A percentile compares a stretch with the other conserved stretches of the same genome.
phyloP scores from a whole-genome alignment of 2,113 vertebrate species.

The Peromyscus leucopus region DNA sequence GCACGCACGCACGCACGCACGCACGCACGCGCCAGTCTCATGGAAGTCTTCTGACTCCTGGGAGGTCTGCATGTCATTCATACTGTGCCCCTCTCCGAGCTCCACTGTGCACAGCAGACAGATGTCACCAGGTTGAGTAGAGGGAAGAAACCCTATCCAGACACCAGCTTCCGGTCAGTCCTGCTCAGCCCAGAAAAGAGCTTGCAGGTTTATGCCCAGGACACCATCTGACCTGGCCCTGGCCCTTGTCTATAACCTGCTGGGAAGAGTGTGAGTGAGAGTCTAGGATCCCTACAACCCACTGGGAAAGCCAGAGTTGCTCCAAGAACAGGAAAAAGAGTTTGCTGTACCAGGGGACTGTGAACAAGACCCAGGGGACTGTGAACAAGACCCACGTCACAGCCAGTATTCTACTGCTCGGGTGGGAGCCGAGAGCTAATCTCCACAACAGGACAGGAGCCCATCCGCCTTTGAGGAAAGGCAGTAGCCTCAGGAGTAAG shows the following conservation, averaged over 20 bases:
- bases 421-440: not conserved
- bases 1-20: not conserved
- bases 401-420: not conserved
- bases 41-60: not conserved
- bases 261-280: not conserved
- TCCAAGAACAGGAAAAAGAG: not conserved
- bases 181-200: accelerated
- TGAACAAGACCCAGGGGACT: not conserved
- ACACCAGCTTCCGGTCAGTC: not conserved
- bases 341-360: not conserved
- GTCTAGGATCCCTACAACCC: not conserved
- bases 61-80: not conserved
- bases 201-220: not conserved
- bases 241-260: no score
- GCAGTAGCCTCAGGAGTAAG: no score
- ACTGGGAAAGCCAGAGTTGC: not conserved
- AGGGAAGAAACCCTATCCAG: no score
- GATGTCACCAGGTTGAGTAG: not conserved
- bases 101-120: no score
- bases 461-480: not conserved
- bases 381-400: not conserved
- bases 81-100: not conserved
- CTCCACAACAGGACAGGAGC: not conserved
- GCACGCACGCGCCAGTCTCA: accelerated
- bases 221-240: not conserved